Evolutionary conservation across 1,140 invertebrate genomes (phyloP).

Genomic region (Drosophila burlai): DNA sequence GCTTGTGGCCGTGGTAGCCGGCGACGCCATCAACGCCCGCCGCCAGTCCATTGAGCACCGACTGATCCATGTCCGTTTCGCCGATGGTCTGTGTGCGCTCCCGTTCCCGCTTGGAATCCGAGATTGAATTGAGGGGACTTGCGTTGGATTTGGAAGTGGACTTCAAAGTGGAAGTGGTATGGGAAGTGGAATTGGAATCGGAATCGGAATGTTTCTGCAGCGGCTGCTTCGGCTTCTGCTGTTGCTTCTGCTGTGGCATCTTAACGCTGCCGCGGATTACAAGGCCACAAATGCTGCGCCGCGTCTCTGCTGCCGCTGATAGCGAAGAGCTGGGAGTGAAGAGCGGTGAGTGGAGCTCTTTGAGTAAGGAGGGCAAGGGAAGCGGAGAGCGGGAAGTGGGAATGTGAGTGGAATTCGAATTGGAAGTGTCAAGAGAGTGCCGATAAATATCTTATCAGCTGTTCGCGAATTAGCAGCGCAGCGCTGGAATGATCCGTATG

Average conservation of each 20-base stretch:
- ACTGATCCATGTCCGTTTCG: constrained; percentile 79
- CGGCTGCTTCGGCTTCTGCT: constrained; percentile 17
- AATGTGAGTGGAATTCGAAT: constrained; percentile 14
- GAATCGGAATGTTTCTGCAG: constrained; percentile 39
- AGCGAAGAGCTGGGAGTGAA: constrained; percentile 21
- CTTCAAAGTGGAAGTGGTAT: neutral
- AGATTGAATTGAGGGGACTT: neutral
- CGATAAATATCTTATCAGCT: constrained; percentile 66
- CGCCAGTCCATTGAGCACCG: constrained; percentile 69
- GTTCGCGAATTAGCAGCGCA: constrained; percentile 14
- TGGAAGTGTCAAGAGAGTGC: constrained; percentile 11
- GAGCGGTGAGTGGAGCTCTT: neutral
- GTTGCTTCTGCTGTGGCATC: constrained; percentile 55
- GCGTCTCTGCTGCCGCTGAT: constrained; percentile 59
- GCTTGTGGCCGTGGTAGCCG: constrained; percentile 71
- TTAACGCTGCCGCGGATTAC: constrained; percentile 50
- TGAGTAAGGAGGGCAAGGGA: too few species aligned
- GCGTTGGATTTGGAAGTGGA: neutral
- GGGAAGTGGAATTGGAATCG: constrained; percentile 1
- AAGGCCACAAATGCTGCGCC: constrained; percentile 59
- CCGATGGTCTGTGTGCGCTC: constrained; percentile 68
- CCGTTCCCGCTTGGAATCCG: constrained; percentile 37
- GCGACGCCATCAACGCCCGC: constrained; percentile 33
- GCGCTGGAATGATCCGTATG: constrained; percentile 52
- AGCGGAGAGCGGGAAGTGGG: constrained; percentile 4